Percentiles rank a stretch among this genome's conserved stretches.
Conservation (phyloP, 2,797 vertebrate genomes). For the Lindbergichthys nudifrons region DNA sequence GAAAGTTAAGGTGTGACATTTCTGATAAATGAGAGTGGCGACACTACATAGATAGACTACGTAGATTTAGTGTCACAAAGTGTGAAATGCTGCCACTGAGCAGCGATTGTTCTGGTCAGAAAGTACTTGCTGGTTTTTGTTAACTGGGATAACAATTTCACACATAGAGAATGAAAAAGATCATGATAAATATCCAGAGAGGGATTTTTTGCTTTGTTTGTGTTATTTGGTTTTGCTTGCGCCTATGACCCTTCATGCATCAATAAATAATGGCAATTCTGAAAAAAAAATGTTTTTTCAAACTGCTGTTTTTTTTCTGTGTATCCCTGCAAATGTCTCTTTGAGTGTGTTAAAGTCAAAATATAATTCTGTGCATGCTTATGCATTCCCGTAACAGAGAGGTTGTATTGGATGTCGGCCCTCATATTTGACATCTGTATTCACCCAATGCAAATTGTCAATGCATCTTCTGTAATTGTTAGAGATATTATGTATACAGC, state of each 20-base stretch:
- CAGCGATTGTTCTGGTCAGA: neutral
- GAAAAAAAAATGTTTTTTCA: too few species aligned
- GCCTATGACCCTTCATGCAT: neutral
- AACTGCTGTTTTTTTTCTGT: neutral
- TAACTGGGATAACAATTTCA: neutral
- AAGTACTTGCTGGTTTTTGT: neutral
- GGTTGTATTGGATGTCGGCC: neutral
- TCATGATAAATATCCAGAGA: neutral
- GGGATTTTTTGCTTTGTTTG: neutral
- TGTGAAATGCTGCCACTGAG: neutral
- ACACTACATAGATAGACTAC: neutral
- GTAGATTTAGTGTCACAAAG: neutral
- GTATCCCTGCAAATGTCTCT: neutral
- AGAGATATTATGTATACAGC: neutral
- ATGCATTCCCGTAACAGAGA: neutral
- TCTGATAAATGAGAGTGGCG: neutral
- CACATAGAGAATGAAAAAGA: neutral
- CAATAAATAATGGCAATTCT: neutral
- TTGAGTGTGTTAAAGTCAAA: neutral
- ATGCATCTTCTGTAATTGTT: neutral
- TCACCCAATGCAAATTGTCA: slow-evolving; percentile 4
- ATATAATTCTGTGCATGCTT: neutral
- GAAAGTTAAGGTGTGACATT: too few species aligned
- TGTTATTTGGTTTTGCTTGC: neutral
- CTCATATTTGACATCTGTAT: slow-evolving; percentile 10